These are phyloP conservation scores for Globia sparganii DNA, from an alignment of 2,888 invertebrate species.

Conservation along the genomic window DNA sequence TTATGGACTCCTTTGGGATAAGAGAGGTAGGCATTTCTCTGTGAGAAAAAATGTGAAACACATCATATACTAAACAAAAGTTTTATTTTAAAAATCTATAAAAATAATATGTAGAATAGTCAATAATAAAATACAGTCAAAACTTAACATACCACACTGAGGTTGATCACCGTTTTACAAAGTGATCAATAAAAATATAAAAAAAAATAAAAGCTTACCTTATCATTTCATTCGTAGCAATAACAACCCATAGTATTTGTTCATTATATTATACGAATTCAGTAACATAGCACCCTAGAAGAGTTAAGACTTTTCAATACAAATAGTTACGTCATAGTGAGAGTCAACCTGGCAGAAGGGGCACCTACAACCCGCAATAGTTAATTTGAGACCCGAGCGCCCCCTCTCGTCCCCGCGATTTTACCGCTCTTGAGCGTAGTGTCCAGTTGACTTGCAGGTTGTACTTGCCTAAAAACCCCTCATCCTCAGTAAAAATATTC, in stretches of 20 bases:
- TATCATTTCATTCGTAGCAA: not conserved
- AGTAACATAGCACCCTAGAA: not conserved
- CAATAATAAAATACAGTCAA: slow-evolving; percentile 15
- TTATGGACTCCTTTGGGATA: not conserved
- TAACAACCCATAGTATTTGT: not conserved
- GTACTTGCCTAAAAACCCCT: not conserved
- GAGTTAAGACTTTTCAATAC: not conserved
- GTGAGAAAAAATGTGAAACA: not conserved
- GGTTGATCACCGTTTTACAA: slow-evolving; percentile 1
- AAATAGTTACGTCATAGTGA: not conserved
- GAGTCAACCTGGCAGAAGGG: not conserved
- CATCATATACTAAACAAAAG: not conserved
- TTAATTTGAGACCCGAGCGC: not conserved
- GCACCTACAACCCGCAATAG: not conserved
- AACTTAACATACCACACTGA: slow-evolving; percentile 22
- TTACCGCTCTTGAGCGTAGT: too few species aligned
- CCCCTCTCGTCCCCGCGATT: too few species aligned
- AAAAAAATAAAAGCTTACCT: not conserved
- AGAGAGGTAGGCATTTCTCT: not conserved
- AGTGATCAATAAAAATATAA: too few species aligned
- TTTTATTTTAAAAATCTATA: slow-evolving; percentile 4
- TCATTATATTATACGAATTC: not conserved
- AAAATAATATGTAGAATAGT: not conserved
- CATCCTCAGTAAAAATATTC: too few species aligned
- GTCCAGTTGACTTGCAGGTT: too few species aligned